Evolutionary conservation across 2,113 vertebrate species (phyloP).

Genomic region (Uria aalge): DNA sequence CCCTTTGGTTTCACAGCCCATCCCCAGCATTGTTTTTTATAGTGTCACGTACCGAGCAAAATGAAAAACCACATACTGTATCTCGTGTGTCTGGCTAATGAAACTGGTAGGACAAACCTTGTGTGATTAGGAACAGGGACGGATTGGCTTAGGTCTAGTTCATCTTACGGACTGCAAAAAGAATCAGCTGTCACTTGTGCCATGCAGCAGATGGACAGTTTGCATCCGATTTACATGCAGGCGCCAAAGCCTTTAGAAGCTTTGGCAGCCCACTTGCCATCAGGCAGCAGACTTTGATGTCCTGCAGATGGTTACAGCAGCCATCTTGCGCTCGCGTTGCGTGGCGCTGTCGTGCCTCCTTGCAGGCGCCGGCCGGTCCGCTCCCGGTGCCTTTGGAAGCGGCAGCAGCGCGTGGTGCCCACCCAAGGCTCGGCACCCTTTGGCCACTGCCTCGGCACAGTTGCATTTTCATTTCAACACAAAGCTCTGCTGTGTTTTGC

Average conservation of each 20-base stretch:
- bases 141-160: slow-evolving; percentile 80
- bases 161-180: slow-evolving; percentile 83
- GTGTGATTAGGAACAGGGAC: slow-evolving; percentile 77
- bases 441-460: not conserved
- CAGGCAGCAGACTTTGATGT: slow-evolving; percentile 83
- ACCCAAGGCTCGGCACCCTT: slow-evolving; percentile 7
- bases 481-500: not conserved
- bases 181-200: slow-evolving; percentile 85
- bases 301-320: slow-evolving; percentile 80
- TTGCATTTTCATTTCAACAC: slow-evolving; percentile 1
- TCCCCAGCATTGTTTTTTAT: slow-evolving; percentile 76
- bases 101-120: slow-evolving; percentile 80
- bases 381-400: slow-evolving; percentile 34
- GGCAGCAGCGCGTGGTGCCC: not conserved
- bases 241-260: slow-evolving; percentile 86
- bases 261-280: slow-evolving; percentile 81
- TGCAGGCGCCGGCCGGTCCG: not conserved
- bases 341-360: slow-evolving; percentile 65
- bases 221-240: slow-evolving; percentile 81
- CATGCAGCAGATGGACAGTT: slow-evolving; percentile 87
- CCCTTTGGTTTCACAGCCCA: slow-evolving; percentile 77
- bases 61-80: slow-evolving; percentile 77
- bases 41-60: slow-evolving; percentile 72
- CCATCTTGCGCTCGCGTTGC: slow-evolving; percentile 69
- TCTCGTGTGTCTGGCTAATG: slow-evolving; percentile 80